Base-by-base conservation (phyloP, 35 echinoderm and acorn worm species). In the Stichopus chloronotus region DNA sequence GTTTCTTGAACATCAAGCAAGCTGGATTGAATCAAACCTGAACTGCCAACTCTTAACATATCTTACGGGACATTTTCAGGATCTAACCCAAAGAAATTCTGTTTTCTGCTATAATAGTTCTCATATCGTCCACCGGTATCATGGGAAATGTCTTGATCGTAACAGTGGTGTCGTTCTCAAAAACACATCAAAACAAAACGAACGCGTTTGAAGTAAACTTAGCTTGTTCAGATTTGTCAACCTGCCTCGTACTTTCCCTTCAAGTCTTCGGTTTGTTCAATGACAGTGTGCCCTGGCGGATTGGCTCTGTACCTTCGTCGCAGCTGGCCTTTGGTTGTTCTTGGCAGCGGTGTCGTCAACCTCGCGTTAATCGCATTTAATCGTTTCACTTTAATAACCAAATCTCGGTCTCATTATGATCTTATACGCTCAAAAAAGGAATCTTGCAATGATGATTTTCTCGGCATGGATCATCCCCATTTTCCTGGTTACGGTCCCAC, bases 121-220 rank as follows among this genome's bases (percentile, higher is more conserved):
- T 87, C 7, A 82, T 94, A 8, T 25, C 79, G 54, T 6, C 92
- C 7, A 16, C 92, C 17, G 94, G 94, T 54, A 24, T 95, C 9
- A 14, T 60, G 4, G 94, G 90, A 0, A 95, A 95, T 86, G n/a
- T 24, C 2, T 65, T 95, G 52, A 90, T 92, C 7, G 78, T 95
- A 55, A 7, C 92, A 13, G 91, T 90, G 16, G 93, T 94, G n/a
- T 25, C 91, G 5, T 59, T 94, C 12, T 83, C 93, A 0, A 94
- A 91, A 20, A 94, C 91, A 59, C 93, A 94, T 4, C 96, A 97
- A 59, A 97, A 86, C 7, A 87, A 43, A 3, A 94, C 96, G 61
- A 97, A 97, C 60, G 87, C 81, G 6, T 97, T 97, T 23, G 93
- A 94, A 17, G 93, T 97, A 22, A 95, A 92, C 54, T 72, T 97